These are phyloP conservation scores for Stenchaetothrips biformis DNA, from an alignment of 2,888 invertebrate genomes.

Conservation along the genomic window DNA sequence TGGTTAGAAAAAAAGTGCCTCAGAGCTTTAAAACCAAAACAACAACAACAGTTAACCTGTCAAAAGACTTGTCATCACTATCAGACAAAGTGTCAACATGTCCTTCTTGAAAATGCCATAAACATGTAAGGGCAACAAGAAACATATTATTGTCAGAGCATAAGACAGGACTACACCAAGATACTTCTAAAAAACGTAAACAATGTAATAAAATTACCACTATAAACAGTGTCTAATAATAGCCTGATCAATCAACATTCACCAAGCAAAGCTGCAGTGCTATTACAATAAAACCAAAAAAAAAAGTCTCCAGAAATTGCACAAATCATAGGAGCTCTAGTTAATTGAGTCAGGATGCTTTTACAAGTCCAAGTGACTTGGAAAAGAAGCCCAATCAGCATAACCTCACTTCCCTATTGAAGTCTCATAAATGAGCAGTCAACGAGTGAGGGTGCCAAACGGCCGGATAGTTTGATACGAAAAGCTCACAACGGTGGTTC, in stretches of 20 bases:
- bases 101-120: too few relatives aligned
- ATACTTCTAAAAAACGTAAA: not conserved
- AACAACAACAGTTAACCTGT: not conserved
- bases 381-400: not conserved
- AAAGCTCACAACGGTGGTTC: too few relatives aligned
- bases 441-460: too few relatives aligned
- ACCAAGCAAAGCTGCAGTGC: not conserved
- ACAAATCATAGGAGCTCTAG: not conserved
- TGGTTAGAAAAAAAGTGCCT: too few relatives aligned
- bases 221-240: conserved; percentile 9
- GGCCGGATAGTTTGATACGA: too few relatives aligned
- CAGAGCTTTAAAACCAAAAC: not conserved
- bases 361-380: too few relatives aligned
- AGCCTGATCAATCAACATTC: not conserved
- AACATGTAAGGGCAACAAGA: too few relatives aligned
- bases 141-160: too few relatives aligned
- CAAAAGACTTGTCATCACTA: not conserved
- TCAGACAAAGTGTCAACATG: too few relatives aligned
- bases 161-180: too few relatives aligned
- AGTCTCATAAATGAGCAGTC: too few relatives aligned
- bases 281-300: not conserved
- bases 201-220: conserved; percentile 13
- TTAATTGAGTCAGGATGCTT: not conserved
- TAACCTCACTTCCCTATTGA: not conserved
- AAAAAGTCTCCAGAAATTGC: not conserved